Base-by-base conservation (phyloP, 2,797 vertebrate genomes). In the Etheostoma perlongum region DNA sequence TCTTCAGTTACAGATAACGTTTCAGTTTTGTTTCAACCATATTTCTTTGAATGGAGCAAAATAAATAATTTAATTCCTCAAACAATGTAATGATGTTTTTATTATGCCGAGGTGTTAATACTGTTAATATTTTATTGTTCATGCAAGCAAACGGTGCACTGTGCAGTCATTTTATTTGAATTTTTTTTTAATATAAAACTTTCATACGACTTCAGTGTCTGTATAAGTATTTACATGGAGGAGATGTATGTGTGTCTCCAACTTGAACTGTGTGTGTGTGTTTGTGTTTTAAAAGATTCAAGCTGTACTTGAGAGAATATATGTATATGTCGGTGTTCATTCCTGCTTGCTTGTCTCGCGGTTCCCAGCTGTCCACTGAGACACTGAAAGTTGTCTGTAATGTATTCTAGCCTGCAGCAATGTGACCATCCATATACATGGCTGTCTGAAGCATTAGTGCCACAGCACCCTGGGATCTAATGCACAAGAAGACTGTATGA, bases 341-440 rank as follows among this genome's bases (percentile, higher is more conserved):
- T 33, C 44, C 53, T 51, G 55, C 70, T 59, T 61, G 53, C 70
- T 59, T 61, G 53, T n/a, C 47, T 57, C 14, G 48, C 30, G 74
- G 61, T 74, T 51, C 67, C 13, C 48, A 65, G 46, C 25, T 42
- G 40, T 75, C 84, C 70, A 4, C 69, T 10, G 81, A 76, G 84
- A 74, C 71, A 3, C 49, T 16, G 72, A 79, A 76, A 64, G 77
- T 78, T 58, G 47, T 55, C 71, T 53, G 30, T 81, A 66, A 88
- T 88, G 79, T 75, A 87, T 91, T 92, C 82, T 76, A 60, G 79
- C 88, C 84, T 48, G 76, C 27, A 76, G 89, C 79, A 55, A 71
- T 81, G 64, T 78, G 81, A 51, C 79, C 83, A 67, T 85, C 67
- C 82, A 67, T 73, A 90, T 83, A 79, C 75, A 82, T 72, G 1